Percentiles rank a stretch among this genome's conserved stretches.
Evolutionary conservation across 1,140 invertebrate species (phyloP).

Genomic region (Camponotus floridanus): DNA sequence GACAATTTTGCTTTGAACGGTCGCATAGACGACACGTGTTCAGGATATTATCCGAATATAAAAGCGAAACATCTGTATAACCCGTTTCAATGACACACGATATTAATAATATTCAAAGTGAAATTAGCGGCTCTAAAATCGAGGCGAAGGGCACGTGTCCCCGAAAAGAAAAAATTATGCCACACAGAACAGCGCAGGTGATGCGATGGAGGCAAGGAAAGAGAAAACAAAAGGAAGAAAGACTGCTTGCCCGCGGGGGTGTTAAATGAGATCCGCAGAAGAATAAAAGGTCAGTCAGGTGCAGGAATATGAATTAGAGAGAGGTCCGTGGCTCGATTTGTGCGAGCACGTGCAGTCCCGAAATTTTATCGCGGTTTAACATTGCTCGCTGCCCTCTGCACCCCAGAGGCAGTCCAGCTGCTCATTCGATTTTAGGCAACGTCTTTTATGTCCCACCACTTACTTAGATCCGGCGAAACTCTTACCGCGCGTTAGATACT

Average conservation of each 20-base stretch:
- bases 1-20: background rate
- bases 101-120: slow-evolving; percentile 78
- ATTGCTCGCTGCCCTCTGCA: slow-evolving; percentile 68
- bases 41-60: slow-evolving; percentile 9
- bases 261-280: slow-evolving; percentile 82
- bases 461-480: slow-evolving; percentile 22
- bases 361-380: slow-evolving; percentile 72
- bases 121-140: slow-evolving; percentile 67
- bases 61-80: slow-evolving; percentile 54
- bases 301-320: slow-evolving; percentile 84
- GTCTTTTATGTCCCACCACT: slow-evolving; percentile 46
- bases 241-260: slow-evolving; percentile 80
- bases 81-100: slow-evolving; percentile 26
- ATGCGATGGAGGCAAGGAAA: slow-evolving; percentile 37
- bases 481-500: background rate
- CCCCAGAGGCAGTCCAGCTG: slow-evolving; percentile 80
- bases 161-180: slow-evolving; percentile 49
- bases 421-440: slow-evolving; percentile 57
- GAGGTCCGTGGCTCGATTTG: slow-evolving; percentile 66
- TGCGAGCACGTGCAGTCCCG: slow-evolving; percentile 67
- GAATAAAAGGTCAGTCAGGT: slow-evolving; percentile 83
- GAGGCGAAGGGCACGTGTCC: slow-evolving; percentile 43
- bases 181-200: slow-evolving; percentile 57
- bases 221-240: slow-evolving; percentile 7
- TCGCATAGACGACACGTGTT: slow-evolving; percentile 40